Evolutionary conservation across 2,113 vertebrate species (phyloP).

Genomic region (Hemiprocne comata): DNA sequence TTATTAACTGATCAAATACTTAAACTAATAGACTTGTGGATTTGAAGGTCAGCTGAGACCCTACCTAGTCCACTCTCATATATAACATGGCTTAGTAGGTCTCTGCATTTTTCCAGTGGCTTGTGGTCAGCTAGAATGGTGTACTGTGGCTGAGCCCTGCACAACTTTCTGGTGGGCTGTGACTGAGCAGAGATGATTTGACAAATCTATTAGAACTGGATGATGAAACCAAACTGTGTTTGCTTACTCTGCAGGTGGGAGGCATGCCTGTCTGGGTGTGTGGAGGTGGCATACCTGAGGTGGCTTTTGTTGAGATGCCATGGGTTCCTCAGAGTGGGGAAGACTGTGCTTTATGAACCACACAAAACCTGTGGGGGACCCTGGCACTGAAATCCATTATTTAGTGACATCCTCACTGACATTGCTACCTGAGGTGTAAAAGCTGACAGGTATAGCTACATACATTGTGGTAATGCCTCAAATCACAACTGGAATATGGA

Average conservation of each 20-base stretch:
- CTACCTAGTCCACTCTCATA: not conserved
- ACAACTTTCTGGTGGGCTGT: accelerated
- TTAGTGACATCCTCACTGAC: not conserved
- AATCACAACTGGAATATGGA: not conserved
- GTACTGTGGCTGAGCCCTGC: not conserved
- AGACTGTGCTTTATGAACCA: not conserved
- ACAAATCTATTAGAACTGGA: not conserved
- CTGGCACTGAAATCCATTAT: not conserved
- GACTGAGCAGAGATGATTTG: not conserved
- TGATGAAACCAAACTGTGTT: not conserved
- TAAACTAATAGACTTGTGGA: not conserved
- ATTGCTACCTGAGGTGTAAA: not conserved
- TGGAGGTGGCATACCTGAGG: not conserved
- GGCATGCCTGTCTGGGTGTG: not conserved
- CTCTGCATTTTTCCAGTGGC: not conserved
- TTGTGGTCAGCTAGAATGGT: not conserved
- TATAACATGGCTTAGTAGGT: not conserved
- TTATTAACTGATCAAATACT: not conserved
- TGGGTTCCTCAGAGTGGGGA: not conserved
- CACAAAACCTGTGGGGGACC: not conserved
- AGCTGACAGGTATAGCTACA: not conserved
- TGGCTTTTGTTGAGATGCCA: not conserved
- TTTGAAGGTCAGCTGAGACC: not conserved
- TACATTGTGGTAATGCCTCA: not conserved
- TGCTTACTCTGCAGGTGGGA: not conserved